Base-by-base conservation (phyloP, 2,113 vertebrate genomes). In the Cyprinodon variegatus region DNA sequence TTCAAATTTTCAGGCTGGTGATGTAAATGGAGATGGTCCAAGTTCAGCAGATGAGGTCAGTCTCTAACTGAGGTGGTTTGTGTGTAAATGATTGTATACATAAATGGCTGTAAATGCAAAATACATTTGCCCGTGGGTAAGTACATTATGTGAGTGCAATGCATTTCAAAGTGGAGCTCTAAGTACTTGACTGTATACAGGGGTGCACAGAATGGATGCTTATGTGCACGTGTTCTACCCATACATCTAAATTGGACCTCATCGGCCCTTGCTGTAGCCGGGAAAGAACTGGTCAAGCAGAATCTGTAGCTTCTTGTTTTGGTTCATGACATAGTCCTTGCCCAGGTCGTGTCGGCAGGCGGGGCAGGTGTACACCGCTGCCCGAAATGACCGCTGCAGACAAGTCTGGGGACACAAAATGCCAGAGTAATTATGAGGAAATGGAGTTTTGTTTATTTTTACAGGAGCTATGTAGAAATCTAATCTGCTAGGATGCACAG, bases 201-300 rank as follows among this genome's bases (percentile, higher is more conserved):
- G 74, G 74, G 77, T 88, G 90, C 78, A 84, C 82, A 86, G 79
- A 83, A 80, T 75, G 79, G 65, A 82, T 85, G 82, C 74, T 72
- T 65, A 40, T 69, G 83, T 84, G 80, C 68, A 41, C 65, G 73
- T 69, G 14, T 83, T 81, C 82, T 89, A 85, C 82, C 62, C 53
- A 72, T 72, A 81, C 78, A 72, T 11, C 46, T 77, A 66, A 64
- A 68, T 83, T 76, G 0, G 46, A 81, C 76, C 95, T 99, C 97
- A 99, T 94, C 98, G 98, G 85, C 98, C 98, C 93, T 99, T 99
- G 94, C 96, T 99, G 93, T 99, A 99, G 82, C 98, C 98, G 53
- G 98, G 98, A 88, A 98, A 99, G 94, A 99, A 99, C 94, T 98
- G 97, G 90, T 99, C 97, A 71, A 99, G 96, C 66, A 99, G 95